These are phyloP conservation scores for Coracias cyanogaster DNA, from an alignment of 2,797 vertebrate species.

Conservation along the genomic window DNA sequence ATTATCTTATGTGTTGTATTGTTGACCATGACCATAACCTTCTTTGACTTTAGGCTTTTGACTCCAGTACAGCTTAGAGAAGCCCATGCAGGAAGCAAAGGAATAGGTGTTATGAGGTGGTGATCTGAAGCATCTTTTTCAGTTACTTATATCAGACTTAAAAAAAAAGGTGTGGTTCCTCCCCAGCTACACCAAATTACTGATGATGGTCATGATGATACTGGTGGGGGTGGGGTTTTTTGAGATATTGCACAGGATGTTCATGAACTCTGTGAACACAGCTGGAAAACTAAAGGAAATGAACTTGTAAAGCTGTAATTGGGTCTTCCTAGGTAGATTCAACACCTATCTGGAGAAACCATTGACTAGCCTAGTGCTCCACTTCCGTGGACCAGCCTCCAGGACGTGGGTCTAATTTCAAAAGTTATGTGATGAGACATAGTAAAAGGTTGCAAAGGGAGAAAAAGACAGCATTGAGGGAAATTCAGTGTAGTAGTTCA, in stretches of 20 bases:
- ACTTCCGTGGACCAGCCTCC: background rate
- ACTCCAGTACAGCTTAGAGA: background rate
- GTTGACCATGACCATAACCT: background rate
- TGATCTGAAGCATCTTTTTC: background rate
- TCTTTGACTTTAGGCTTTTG: background rate
- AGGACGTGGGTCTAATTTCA: background rate
- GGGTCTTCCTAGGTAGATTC: background rate
- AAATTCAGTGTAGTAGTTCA: background rate
- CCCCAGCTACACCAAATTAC: background rate
- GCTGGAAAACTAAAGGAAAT: background rate
- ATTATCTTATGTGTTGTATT: background rate
- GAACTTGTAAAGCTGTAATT: background rate
- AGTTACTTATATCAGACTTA: background rate
- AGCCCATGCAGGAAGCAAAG: background rate
- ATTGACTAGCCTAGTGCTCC: background rate
- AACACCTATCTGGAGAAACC: background rate
- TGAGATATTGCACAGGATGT: background rate
- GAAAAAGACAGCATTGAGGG: background rate
- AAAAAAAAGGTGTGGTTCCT: background rate
- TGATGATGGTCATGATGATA: background rate
- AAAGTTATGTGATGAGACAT: background rate
- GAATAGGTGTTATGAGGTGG: background rate
- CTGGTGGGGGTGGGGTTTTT: accelerated
- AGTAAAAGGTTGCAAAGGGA: background rate
- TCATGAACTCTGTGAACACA: background rate